Base-by-base conservation (phyloP, 2,888 invertebrate species). In the Frankliniella fusca region DNA sequence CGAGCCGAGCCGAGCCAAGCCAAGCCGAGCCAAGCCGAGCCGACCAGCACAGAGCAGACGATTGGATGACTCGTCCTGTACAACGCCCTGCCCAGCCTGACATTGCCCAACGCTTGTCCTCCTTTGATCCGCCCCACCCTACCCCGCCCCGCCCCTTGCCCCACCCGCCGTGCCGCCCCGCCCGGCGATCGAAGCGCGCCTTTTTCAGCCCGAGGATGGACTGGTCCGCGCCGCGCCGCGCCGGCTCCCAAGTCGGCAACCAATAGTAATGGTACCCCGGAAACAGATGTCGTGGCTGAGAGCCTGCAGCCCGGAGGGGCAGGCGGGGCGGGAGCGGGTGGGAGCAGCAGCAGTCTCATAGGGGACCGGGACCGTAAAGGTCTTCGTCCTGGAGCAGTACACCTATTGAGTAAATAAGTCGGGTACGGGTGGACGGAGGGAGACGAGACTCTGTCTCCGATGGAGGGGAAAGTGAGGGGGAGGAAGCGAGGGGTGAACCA, bases 21-120 rank as follows among this genome's bases (percentile, higher is more conserved):
- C 54, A 20, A 8, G 54, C 10, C 54, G 54, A 8, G 54, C 10
- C 54, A 20, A 18, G 54, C 54, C 54, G 54, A 8, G 54, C 54
- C 54, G 54, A 8, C 15, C 54, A 20, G 54, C 54, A 23, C n/a
- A 70, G n/a, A 70, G n/a, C n/a, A 70, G 70, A n/a, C n/a, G n/a
- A n/a, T n/a, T 61, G 61, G 61, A 61, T 61, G 61, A 61, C 61
- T 61, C 61, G 61, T 18, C 15, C 61, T 61, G 61, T n/a, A 7
- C 61, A 15, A 15, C 61, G 61, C 61, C 7, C 20, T 18, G 15
- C 18, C 54, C 12, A 61, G 61, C 61, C 61, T 38, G 38, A 18
- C n/a, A n/a, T 61, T 61, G 61, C 61, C 61, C 61, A 61, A 61
- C 61, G 61, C 61, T 18, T 61, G 61, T 61, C 61, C 61, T n/a